Percentiles rank a stretch among this genome's conserved stretches.
phyloP scores from a whole-genome alignment of 2,888 invertebrate species.

The Silvanus unidentatus region DNA sequence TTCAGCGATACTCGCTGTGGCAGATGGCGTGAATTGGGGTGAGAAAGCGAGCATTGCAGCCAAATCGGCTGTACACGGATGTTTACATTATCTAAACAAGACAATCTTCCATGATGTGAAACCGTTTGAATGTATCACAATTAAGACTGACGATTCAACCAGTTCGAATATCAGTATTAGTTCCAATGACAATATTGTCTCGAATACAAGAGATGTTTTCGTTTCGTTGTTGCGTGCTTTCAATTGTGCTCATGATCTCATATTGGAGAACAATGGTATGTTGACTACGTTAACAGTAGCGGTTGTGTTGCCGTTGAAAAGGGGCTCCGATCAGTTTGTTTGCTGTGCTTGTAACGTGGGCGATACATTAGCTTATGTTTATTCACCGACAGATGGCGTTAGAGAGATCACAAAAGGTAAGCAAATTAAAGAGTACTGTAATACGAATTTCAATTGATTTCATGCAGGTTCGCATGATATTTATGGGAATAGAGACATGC shows the following conservation, averaged over 20 bases:
- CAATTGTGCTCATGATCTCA: slow-evolving; percentile 78
- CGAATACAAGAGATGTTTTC: slow-evolving; percentile 66
- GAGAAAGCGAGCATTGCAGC: slow-evolving; percentile 78
- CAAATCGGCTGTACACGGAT: slow-evolving; percentile 80
- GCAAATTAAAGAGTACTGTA: background rate
- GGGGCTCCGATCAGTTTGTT: slow-evolving; percentile 48
- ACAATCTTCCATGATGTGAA: slow-evolving; percentile 52
- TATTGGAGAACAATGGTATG: slow-evolving; percentile 74
- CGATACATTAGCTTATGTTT: slow-evolving; percentile 83
- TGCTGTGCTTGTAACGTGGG: slow-evolving; percentile 87
- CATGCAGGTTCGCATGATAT: slow-evolving; percentile 72
- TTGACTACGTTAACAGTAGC: slow-evolving; percentile 81
- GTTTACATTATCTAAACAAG: slow-evolving; percentile 74
- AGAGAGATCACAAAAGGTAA: slow-evolving; percentile 71
- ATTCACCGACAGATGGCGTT: slow-evolving; percentile 68
- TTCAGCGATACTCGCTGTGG: slow-evolving; percentile 71
- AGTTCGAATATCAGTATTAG: slow-evolving; percentile 16
- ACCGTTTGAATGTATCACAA: slow-evolving; percentile 39
- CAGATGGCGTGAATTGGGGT: slow-evolving; percentile 91
- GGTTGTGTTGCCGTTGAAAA: slow-evolving; percentile 59
- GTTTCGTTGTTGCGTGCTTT: slow-evolving; percentile 70
- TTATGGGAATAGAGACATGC: slow-evolving; percentile 75
- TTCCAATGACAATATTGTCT: slow-evolving; percentile 33
- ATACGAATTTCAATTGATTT: background rate
- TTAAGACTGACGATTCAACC: slow-evolving; percentile 30